Base-by-base conservation (phyloP, 2,888 invertebrate species). In the Erynnis tages region DNA sequence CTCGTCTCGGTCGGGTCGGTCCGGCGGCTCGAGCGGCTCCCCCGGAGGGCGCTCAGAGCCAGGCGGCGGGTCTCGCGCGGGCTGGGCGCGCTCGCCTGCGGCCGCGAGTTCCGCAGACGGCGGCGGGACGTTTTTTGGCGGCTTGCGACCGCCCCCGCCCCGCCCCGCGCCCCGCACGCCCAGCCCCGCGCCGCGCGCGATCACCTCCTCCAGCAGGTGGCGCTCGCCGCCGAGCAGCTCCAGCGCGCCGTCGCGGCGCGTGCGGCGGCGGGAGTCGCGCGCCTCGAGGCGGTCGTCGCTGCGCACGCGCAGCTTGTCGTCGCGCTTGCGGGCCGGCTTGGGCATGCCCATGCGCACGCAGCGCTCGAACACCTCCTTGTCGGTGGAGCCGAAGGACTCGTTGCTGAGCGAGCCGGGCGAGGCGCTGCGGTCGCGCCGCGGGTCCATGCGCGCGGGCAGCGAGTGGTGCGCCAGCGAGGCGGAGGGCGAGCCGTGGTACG, bases 341-440 rank as follows among this genome's bases (percentile, higher is more conserved):
- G 90, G 79, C 93, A 96, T 94, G 23, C 95, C 96, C 29, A 93
- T 92, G 0, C 93, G 91, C 44, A 96, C 96, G 71, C 94, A 94
- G 48, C 95, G 92, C 65, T 95, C 95, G 59, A 96, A 91, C 29
- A 94, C 92, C 58, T 88, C 88, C 56, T 91, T 91, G 56, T 93
- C 92, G 44, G 94, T 93, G 2, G 93, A 91, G 0, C 91, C 88
- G 66, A 90, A 90, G 1, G 92, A 91, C 45, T 91, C 90, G 62
- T 88, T 85, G 66, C 86, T 90, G 8, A 87, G 61, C 0, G 82
- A 82, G 56, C 83, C 80, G n/a, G 79, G 71, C 0, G 89, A 89
- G 38, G 67, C 68, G 55, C 76, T 75, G 14, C 76, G 58, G 8
- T 72, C 72, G 3, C 58, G 60, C 0, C 66, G 45, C 0, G 62